These are phyloP conservation scores for Amia ocellicauda DNA, from an alignment of 2,113 vertebrate species.

Conservation along the genomic window DNA sequence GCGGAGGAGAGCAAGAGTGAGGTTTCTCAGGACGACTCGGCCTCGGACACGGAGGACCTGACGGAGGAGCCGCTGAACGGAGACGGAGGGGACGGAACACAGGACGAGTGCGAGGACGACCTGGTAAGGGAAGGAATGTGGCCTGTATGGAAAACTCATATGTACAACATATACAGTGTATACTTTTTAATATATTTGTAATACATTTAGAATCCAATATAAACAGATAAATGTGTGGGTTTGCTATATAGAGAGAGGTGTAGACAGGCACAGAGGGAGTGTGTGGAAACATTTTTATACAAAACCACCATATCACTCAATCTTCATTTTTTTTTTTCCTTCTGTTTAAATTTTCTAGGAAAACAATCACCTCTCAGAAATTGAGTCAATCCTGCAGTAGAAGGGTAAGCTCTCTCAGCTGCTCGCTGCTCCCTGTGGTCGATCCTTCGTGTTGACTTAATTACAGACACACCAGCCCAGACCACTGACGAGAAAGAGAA, in stretches of 20 bases:
- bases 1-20: conserved; percentile 54
- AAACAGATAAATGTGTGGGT: too few species aligned
- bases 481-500: too few species aligned
- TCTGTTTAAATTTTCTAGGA: conserved; percentile 56
- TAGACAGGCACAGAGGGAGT: neutral
- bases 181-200: too few species aligned
- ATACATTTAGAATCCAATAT: too few species aligned
- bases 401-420: too few species aligned
- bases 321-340: conserved; percentile 27
- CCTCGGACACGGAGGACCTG: conserved; percentile 65
- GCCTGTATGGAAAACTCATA: neutral
- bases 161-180: too few species aligned
- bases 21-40: conserved; percentile 66
- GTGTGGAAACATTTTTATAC: neutral
- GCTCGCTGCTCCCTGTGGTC: too few species aligned
- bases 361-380: conserved; percentile 75
- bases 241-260: neutral
- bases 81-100: conserved; percentile 67
- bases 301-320: too few species aligned
- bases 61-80: conserved; percentile 64
- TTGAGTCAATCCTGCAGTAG: conserved; percentile 71
- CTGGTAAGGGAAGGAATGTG: conserved; percentile 59
- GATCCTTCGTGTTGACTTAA: too few species aligned
- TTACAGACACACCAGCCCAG: too few species aligned
- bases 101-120: conserved; percentile 71